Evolutionary conservation across 2,797 vertebrate genomes (phyloP), one percentile per base, ranked within the genome.

Genomic region (Mus caroli): DNA sequence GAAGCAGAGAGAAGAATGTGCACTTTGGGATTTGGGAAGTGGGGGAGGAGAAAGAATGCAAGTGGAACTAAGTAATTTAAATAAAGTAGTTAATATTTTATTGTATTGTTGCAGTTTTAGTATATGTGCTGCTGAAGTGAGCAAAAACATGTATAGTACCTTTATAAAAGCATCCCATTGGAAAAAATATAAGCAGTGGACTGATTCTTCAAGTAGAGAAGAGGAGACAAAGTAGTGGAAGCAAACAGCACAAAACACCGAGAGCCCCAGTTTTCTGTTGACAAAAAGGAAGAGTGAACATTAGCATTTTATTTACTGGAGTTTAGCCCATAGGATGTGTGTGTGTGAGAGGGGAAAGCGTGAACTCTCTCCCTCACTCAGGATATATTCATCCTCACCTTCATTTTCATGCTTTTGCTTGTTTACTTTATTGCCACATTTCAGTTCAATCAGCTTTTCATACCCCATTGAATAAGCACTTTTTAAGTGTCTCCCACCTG

Each of bases 211-310:
- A 15, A 64, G 60, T 58, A 50, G 17, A 76, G 24, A 76, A 20
- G 60, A 60, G 54, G 20, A 52, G 34, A 50, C 75, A 56, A 37
- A 79, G 69, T 20, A 12, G n/a, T 43, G 40, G 22, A 92, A 78
- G 11, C 12, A 90, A 78, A 28, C 14, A 78, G 58, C 14, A 40
- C 31, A 46, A 43, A 86, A 54, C 90, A 6, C 60, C 4, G 34
- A 82, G n/a, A 82, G 62, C n/a, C 34, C 92, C 22, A 76, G 37
- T 54, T 80, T 69, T 88, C 64, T 94, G 24, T 79, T 62, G 88
- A 58, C 76, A 77, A 14, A 85, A 88, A 50, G 52, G 50, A 56
- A 46, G 26, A 54, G 3, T 71, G 19, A 54, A 26, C 2, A 37
- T 54, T 52, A 10, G 6, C 9, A 19, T 52, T 9, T 6, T 64